These are phyloP conservation scores for Acyrthosiphon pisum DNA, from an alignment of 1,140 invertebrate species.

Conservation along the genomic window DNA sequence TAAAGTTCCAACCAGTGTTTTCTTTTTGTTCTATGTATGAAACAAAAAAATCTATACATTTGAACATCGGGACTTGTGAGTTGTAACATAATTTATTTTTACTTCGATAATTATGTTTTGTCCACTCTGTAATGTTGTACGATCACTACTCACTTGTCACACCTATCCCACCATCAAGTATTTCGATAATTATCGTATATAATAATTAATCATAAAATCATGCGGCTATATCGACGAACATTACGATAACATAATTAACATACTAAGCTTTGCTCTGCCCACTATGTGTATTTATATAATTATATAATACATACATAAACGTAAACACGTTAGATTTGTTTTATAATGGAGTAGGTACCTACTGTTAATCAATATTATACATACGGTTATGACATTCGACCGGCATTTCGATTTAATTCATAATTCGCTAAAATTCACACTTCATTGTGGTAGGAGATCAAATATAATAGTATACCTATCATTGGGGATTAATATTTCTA, in stretches of 20 bases:
- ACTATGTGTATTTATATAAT: background rate
- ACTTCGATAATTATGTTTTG: background rate
- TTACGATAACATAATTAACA: background rate
- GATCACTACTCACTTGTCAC: background rate
- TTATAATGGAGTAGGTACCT: background rate
- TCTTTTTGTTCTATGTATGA: background rate
- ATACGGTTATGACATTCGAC: background rate
- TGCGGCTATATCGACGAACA: background rate
- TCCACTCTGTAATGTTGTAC: background rate
- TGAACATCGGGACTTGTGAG: background rate
- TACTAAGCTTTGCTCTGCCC: background rate
- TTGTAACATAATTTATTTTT: background rate
- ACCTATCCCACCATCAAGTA: background rate
- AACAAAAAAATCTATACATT: background rate
- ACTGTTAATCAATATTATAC: background rate
- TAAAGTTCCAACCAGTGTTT: background rate
- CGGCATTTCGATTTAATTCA: background rate
- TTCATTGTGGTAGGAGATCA: background rate
- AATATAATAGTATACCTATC: background rate
- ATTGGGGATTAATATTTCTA: background rate
- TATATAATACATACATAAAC: too few species aligned
- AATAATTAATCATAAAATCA: background rate
- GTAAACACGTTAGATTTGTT: background rate
- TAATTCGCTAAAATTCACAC: background rate
- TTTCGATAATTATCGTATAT: background rate